These are phyloP conservation scores for Teleiodes luculella DNA, from an alignment of 2,888 invertebrate genomes.

Conservation along the genomic window DNA sequence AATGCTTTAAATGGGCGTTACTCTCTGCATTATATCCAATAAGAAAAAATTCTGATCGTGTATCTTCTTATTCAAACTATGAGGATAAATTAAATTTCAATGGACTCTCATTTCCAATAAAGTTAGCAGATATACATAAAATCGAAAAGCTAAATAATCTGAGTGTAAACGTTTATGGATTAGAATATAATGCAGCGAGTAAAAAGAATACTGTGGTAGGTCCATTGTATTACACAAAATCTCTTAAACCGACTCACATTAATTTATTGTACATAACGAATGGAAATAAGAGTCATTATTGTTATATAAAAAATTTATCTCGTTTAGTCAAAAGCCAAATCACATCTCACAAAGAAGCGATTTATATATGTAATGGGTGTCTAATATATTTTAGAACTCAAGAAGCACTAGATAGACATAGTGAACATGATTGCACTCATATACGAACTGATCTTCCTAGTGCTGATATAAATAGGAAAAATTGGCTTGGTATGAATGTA, in stretches of 20 bases:
- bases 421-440: slow-evolving; percentile 20
- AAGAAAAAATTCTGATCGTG: background rate
- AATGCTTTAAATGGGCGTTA: slow-evolving; percentile 31
- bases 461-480: slow-evolving; percentile 16
- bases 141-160: slow-evolving; percentile 29
- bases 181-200: slow-evolving; percentile 25
- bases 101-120: slow-evolving; percentile 24
- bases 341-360: slow-evolving; percentile 11
- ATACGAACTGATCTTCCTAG: slow-evolving; percentile 22
- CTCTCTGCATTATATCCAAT: slow-evolving; percentile 15
- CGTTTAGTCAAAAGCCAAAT: slow-evolving; percentile 22
- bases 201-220: slow-evolving; percentile 24
- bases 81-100: slow-evolving; percentile 27
- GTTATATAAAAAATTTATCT: no score
- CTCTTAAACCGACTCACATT: no score
- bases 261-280: no score
- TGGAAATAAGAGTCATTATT: no score
- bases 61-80: slow-evolving; percentile 18
- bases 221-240: slow-evolving; percentile 12
- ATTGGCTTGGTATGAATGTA: slow-evolving; percentile 19
- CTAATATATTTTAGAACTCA: slow-evolving; percentile 6
- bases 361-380: slow-evolving; percentile 24
- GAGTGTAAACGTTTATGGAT: slow-evolving; percentile 32
- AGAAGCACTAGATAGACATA: slow-evolving; percentile 11
- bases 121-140: slow-evolving; percentile 25